Conservation (phyloP, 2,888 invertebrate species). For the Poecilus cupreus region DNA sequence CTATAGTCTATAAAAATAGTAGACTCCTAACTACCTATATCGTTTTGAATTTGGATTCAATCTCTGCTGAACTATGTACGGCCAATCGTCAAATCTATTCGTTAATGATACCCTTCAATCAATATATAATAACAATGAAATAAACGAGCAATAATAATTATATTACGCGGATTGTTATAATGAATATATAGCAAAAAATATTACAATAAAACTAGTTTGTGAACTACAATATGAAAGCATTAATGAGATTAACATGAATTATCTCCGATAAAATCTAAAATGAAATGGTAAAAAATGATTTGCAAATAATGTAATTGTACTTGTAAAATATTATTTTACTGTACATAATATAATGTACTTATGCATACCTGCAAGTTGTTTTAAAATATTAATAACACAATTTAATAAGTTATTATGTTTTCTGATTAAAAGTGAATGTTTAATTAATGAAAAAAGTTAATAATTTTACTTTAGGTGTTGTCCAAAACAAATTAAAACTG, state of each 20-base stretch:
- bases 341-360: no score
- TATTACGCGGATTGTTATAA: no score
- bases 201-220: no score
- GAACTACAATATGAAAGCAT: constrained; percentile 1
- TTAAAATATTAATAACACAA: constrained; percentile 10
- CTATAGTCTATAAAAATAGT: no score
- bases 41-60: no score
- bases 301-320: constrained; percentile 23
- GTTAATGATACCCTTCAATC: no score
- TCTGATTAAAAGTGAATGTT: constrained; percentile 16
- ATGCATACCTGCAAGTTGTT: neutral
- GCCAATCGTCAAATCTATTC: no score
- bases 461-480: constrained; percentile 38
- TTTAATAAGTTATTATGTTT: constrained; percentile 11
- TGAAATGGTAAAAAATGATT: constrained; percentile 20
- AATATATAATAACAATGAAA: no score
- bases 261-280: constrained; percentile 3
- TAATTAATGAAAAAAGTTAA: constrained; percentile 20
- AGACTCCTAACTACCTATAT: no score
- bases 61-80: no score
- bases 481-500: constrained; percentile 2
- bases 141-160: no score
- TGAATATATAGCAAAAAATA: no score
- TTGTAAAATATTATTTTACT: constrained; percentile 9
- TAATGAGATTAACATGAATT: neutral